Base-by-base conservation (phyloP, 23 tunicate species). In the Diplosoma virens region DNA sequence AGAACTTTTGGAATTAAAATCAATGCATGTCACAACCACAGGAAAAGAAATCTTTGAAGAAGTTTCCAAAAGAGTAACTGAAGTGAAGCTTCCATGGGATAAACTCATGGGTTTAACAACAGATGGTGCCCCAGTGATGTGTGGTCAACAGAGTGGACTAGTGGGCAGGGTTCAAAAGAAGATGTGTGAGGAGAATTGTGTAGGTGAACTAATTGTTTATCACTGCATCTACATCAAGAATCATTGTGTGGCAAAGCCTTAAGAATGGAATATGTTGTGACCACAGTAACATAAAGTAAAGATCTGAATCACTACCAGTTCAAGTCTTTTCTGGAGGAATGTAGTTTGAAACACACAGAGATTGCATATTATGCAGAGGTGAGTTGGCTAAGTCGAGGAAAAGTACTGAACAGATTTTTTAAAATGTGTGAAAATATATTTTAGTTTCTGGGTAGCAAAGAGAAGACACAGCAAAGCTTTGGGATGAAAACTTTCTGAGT, bases 341-440 rank as follows among this genome's bases (percentile, higher is more conserved):
- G 9, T 7, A 14, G 14, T 41, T 41, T 14, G 14, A 14, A 41
- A 14, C 14, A 7, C 14, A 14, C 50, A 9, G 50, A 41, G 9
- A 41, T 41, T 41, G 11, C 14, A 7, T 41, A 14, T 41, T 14
- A 41, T 41, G 14, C 50, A 41, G 50, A 54, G 22, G 79, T 74
- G 50, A 9, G 50, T 41, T 41, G 50, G 50, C 50, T 7, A 41
- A 41, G 50, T 41, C 14, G 50, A 14, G 50, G 50, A 14, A 41
- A 41, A 41, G 50, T 41, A 7, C 50, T 41, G n/a, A n/a, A 77
- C 28, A 25, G 77, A 0, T 65, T 77, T 2, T 77, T 77, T 77
- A 76, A 32, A 0, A 9, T 41, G 11, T 7, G 50, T 14, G 14
- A 41, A 14, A 14, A 41, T 7, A 41, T 41, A 9, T 41, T 7